These are phyloP conservation scores for Epistrophe eligans DNA, from an alignment of 2,888 invertebrate species.

Conservation along the genomic window DNA sequence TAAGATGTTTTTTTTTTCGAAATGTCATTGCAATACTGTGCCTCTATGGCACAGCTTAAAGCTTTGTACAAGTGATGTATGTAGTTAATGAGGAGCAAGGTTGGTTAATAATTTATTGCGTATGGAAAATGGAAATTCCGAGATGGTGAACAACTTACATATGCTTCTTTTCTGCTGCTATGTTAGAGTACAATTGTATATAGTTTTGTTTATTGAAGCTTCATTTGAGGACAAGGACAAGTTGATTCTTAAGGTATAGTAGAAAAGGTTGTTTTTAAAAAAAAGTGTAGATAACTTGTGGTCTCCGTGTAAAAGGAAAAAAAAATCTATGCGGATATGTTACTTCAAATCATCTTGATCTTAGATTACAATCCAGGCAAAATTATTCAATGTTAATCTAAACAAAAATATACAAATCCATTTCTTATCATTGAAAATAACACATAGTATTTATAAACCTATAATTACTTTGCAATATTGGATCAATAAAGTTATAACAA, in stretches of 20 bases:
- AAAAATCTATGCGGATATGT: not conserved
- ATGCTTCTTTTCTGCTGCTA: not conserved
- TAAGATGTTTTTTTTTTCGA: constrained; percentile 29
- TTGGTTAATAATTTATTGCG: constrained; percentile 53
- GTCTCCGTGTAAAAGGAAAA: not conserved
- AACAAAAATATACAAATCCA: no score
- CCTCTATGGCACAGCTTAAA: not conserved
- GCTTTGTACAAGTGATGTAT: not conserved
- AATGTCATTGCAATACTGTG: constrained; percentile 47
- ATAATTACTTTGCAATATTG: no score
- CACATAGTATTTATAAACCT: no score
- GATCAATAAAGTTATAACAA: no score
- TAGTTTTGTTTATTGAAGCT: constrained; percentile 14
- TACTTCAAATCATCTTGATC: no score
- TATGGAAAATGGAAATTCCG: constrained; percentile 35
- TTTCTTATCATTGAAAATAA: no score
- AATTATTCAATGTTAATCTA: no score
- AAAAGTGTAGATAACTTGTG: constrained; percentile 11
- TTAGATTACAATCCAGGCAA: no score
- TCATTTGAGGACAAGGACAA: constrained; percentile 63
- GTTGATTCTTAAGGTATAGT: constrained; percentile 10
- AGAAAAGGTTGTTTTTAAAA: constrained; percentile 25
- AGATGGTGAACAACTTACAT: not conserved
- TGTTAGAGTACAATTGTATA: not conserved
- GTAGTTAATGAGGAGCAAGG: constrained; percentile 71